Conservation (phyloP, 2,113 vertebrate genomes). For the Mionectes macconnelli region DNA sequence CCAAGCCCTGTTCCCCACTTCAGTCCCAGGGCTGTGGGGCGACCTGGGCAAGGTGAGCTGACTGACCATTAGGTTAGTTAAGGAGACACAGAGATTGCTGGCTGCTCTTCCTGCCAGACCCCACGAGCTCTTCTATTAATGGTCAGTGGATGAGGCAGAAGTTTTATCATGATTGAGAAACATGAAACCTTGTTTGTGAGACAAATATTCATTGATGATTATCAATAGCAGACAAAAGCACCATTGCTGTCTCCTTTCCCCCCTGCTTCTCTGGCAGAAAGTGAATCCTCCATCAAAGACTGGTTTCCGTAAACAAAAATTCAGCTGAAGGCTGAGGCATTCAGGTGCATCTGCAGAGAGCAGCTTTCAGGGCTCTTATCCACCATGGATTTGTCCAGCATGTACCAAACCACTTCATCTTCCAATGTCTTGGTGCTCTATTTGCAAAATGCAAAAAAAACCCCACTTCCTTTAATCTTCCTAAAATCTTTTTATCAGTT, state of each 20-base stretch:
- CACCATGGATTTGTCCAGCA: not conserved
- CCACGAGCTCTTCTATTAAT: not conserved
- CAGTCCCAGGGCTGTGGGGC: not conserved
- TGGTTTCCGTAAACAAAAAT: not conserved
- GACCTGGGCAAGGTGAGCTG: not conserved
- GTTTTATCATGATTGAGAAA: conserved; percentile 17
- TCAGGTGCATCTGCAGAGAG: not conserved
- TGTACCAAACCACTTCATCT: not conserved
- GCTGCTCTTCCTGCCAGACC: not conserved
- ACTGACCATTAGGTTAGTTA: not conserved
- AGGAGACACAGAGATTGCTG: not conserved
- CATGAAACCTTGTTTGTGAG: not conserved
- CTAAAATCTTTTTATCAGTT: not conserved
- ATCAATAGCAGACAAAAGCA: not conserved
- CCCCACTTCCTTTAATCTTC: not conserved
- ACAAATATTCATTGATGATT: not conserved
- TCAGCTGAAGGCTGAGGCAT: not conserved
- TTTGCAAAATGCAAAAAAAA: not conserved
- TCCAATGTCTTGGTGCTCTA: not conserved
- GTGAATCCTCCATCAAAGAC: not conserved
- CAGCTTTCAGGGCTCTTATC: not conserved
- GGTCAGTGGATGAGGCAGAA: not conserved
- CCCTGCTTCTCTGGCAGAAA: not conserved
- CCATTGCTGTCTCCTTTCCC: not conserved
- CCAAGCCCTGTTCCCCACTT: not conserved